A percentile compares a stretch with the other conserved stretches of the same genome.
phyloP scores from a whole-genome alignment of 1,140 invertebrate genomes.

The Drosophila carrolli region DNA sequence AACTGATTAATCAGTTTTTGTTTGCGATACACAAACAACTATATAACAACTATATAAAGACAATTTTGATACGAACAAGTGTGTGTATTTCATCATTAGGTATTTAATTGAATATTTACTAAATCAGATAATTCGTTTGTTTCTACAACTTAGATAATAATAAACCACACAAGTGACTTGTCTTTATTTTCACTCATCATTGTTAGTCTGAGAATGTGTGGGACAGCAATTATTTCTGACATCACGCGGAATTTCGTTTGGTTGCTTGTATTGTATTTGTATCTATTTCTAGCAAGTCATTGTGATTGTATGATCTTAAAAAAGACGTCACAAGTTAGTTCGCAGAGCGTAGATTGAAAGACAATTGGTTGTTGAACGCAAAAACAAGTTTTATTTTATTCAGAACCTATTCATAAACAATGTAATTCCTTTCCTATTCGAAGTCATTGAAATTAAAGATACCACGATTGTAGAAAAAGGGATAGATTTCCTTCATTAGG shows the following conservation, averaged over 20 bases:
- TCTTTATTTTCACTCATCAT: conserved; percentile 8
- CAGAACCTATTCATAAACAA: not conserved
- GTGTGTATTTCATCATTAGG: not conserved
- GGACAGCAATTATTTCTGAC: not conserved
- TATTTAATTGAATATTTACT: not conserved
- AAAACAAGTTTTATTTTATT: not conserved
- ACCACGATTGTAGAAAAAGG: conserved; percentile 47
- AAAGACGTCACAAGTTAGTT: too few relatives aligned
- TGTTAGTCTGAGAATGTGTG: not conserved
- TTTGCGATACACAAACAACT: not conserved
- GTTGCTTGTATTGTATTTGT: conserved; percentile 7
- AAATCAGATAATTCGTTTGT: not conserved
- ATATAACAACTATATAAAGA: not conserved
- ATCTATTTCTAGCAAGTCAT: conserved; percentile 1
- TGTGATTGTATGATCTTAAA: not conserved
- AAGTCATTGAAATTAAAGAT: conserved; percentile 44
- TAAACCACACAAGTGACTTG: not conserved
- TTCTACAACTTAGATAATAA: not conserved
- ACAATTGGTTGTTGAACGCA: not conserved
- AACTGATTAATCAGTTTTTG: not conserved
- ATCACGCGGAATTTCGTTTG: not conserved
- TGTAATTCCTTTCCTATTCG: not conserved
- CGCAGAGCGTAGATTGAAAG: too few relatives aligned
- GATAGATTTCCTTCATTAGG: conserved; percentile 47
- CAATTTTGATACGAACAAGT: not conserved